Base-by-base conservation (phyloP, 2,113 vertebrate genomes). In the Tauraco erythrolophus region DNA sequence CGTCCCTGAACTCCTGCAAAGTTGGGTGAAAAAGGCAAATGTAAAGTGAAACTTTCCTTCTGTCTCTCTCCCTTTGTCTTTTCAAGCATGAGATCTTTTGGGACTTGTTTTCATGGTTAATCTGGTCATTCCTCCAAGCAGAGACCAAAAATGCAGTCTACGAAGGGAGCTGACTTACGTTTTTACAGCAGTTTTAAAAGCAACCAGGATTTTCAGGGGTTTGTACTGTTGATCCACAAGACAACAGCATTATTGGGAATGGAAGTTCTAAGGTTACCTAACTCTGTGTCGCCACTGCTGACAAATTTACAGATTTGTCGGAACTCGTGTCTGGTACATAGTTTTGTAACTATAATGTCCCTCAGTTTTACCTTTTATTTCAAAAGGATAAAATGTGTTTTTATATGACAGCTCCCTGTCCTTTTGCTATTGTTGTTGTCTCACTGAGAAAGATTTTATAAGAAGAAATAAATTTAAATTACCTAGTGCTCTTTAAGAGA, bases 21-120 rank as follows among this genome's bases (percentile, higher is more conserved):
- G 57, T 37, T 94, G 37, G 61, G 70, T 85, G 66, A 72, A 91
- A 95, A 94, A 91, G 41, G 60, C 68, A 95, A 92, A 84, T 19
- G 12, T 19, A 58, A 84, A 75, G 31, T 14, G 30, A 74, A 92
- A 88, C 64, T 92, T 95, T 24, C 22, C 24, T 64, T 62, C 28
- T 84, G 28, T 80, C 19, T 46, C 50, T 45, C 56, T 30, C 48
- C 19, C 50, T 86, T 81, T 35, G 24, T 39, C n/a, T 88, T 88
- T 92, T 81, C 65, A 86, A 68, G 48, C 39, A 39, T 5, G 14
- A 74, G 33, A 83, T 28, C 13, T 66, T 72, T 50, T 3, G 2
- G 51, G n/a, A 84, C 80, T 43, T 88, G 43, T 53, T 88, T 86
- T 61, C 23, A 14, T 61, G 41, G 14, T 21, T 74, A 75, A 53